Evolutionary conservation across 2,797 vertebrate genomes (phyloP).

Genomic region (Enteromius radiatus): DNA sequence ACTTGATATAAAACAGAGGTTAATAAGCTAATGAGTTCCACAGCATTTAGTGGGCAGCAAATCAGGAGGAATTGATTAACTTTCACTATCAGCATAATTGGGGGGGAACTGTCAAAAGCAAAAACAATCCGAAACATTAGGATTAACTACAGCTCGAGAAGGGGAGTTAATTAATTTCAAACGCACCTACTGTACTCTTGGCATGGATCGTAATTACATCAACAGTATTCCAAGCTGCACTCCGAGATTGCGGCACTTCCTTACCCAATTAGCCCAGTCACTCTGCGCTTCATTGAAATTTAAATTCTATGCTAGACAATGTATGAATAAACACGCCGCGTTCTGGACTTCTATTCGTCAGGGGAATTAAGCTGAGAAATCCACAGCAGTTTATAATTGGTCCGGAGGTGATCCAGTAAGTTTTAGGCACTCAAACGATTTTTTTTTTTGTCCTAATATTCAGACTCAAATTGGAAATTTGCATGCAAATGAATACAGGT

Average conservation of each 20-base stretch:
- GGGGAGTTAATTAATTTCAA: conserved; percentile 83
- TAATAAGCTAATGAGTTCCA: conserved; percentile 69
- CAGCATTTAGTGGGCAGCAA: conserved; percentile 70
- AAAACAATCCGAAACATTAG: conserved; percentile 60
- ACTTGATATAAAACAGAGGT: conserved; percentile 67
- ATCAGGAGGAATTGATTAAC: conserved; percentile 73
- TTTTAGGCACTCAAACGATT: conserved; percentile 66
- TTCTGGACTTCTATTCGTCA: conserved; percentile 79
- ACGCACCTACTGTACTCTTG: conserved; percentile 72
- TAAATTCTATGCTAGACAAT: conserved; percentile 64
- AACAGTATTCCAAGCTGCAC: conserved; percentile 79
- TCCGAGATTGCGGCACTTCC: conserved; percentile 71
- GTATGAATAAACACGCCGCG: conserved; percentile 79
- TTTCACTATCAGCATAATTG: conserved; percentile 72
- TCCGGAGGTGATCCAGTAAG: conserved; percentile 77
- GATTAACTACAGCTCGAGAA: conserved; percentile 65
- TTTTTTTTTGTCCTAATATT: conserved; percentile 59
- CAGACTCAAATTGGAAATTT: conserved; percentile 79
- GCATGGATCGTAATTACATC: conserved; percentile 80
- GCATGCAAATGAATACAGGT: conserved; percentile 82
- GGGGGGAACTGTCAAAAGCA: conserved; percentile 50
- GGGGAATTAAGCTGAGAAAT: conserved; percentile 69
- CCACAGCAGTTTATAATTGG: conserved; percentile 84
- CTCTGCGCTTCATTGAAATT: conserved; percentile 78
- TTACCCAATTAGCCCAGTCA: conserved; percentile 82